Conservation (phyloP, 2,113 vertebrate species). For the Jaculus jaculus region DNA sequence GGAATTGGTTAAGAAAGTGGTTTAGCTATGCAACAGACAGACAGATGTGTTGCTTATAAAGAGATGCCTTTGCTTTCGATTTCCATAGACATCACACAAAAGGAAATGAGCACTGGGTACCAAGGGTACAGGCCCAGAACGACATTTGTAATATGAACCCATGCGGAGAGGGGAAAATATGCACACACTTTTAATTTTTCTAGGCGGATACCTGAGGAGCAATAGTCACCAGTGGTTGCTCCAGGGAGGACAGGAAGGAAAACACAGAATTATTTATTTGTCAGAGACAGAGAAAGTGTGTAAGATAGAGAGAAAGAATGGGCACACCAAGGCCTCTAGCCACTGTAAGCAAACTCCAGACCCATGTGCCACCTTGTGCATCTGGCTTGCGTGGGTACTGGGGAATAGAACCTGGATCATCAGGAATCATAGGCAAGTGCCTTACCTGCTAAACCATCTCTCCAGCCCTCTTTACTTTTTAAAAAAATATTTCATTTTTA, state of each 20-base stretch:
- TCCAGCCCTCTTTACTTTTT: not conserved
- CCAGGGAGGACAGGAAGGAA: not conserved
- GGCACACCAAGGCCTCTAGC: no score
- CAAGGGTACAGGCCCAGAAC: not conserved
- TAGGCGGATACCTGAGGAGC: not conserved
- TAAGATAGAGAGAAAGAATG: no score
- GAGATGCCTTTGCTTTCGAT: not conserved
- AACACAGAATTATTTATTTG: not conserved
- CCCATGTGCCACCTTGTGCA: no score
- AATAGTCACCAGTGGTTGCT: not conserved
- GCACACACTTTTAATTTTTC: slow-evolving; percentile 8
- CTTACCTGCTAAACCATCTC: not conserved
- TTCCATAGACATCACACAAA: not conserved
- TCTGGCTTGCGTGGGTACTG: no score
- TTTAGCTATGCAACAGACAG: not conserved
- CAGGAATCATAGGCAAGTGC: no score
- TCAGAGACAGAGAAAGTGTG: no score
- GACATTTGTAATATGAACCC: not conserved
- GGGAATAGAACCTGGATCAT: no score
- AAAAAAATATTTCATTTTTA: no score
- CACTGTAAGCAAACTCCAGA: no score
- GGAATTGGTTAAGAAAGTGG: fast-evolving
- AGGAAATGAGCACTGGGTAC: not conserved
- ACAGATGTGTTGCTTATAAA: not conserved
- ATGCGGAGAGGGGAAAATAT: no score